Evolutionary conservation across 2,113 vertebrate genomes (phyloP).

Genomic region (Lasiurus borealis): DNA sequence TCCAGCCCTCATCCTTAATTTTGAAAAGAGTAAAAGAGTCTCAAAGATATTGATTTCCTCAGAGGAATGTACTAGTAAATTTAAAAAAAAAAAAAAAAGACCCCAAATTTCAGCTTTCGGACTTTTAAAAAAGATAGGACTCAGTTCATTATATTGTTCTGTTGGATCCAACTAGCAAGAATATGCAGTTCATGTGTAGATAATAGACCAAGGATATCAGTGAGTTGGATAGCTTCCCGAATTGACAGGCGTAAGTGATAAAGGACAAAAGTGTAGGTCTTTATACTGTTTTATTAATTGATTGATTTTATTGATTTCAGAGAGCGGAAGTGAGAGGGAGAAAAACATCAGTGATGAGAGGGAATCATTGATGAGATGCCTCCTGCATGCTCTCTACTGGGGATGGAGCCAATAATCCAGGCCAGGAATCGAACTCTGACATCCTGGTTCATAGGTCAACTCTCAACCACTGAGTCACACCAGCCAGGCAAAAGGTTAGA

Average conservation of each 20-base stretch:
- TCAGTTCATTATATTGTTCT: neutral
- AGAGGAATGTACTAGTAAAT: neutral
- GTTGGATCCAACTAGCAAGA: neutral
- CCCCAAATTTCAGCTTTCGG: neutral
- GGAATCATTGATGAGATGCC: too few species aligned
- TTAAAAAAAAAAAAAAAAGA: too few species aligned
- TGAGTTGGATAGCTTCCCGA: slow-evolving; percentile 12
- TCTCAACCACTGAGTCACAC: too few species aligned
- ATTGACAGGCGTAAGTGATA: neutral
- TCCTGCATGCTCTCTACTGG: too few species aligned
- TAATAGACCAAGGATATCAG: neutral
- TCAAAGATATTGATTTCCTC: neutral
- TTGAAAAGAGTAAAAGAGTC: neutral
- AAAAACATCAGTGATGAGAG: too few species aligned
- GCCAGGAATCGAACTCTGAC: too few species aligned
- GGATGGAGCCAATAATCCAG: too few species aligned
- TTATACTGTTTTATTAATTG: too few species aligned
- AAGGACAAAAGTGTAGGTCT: neutral
- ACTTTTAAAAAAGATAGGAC: neutral
- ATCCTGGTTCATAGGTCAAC: too few species aligned
- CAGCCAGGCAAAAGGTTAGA: too few species aligned
- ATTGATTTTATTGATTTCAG: too few species aligned
- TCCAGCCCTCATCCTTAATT: neutral
- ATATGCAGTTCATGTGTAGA: neutral
- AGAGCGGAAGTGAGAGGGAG: too few species aligned